Conservation (phyloP, 2,888 invertebrate genomes). For the Scaptomyza tumidula region DNA sequence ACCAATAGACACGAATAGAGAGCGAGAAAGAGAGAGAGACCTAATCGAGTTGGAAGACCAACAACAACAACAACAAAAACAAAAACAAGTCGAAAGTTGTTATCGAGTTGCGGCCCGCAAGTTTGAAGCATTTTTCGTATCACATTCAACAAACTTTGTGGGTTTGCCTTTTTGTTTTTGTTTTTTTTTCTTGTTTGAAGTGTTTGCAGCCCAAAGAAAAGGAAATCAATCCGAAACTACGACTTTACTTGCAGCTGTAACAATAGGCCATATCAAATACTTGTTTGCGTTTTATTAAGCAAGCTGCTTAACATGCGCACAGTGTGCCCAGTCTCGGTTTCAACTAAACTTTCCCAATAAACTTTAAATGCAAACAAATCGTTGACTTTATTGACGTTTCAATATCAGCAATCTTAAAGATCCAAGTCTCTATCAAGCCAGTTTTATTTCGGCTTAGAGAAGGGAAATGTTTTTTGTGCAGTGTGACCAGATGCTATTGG, state of each 20-base stretch:
- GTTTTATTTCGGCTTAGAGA: neutral
- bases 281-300: neutral
- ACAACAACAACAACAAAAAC: slow-evolving; percentile 27
- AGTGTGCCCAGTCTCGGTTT: slow-evolving; percentile 20
- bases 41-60: slow-evolving; percentile 58
- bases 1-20: slow-evolving; percentile 30
- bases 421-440: neutral
- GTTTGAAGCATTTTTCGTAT: slow-evolving; percentile 46
- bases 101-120: slow-evolving; percentile 47
- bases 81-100: slow-evolving; percentile 36
- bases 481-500: neutral
- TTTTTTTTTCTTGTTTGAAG: slow-evolving; percentile 3
- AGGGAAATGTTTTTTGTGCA: too few species aligned
- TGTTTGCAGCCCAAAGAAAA: neutral
- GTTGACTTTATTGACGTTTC: neutral
- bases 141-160: slow-evolving; percentile 36
- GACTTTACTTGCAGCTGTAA: slow-evolving; percentile 2
- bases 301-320: slow-evolving; percentile 9
- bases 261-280: slow-evolving; percentile 11
- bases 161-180: slow-evolving; percentile 12
- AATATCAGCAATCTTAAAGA: neutral
- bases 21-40: slow-evolving; percentile 13
- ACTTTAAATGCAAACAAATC: neutral
- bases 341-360: neutral
- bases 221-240: slow-evolving; percentile 12